phyloP scores from a whole-genome alignment of 2,113 vertebrate species.

The Aegithalos caudatus region DNA sequence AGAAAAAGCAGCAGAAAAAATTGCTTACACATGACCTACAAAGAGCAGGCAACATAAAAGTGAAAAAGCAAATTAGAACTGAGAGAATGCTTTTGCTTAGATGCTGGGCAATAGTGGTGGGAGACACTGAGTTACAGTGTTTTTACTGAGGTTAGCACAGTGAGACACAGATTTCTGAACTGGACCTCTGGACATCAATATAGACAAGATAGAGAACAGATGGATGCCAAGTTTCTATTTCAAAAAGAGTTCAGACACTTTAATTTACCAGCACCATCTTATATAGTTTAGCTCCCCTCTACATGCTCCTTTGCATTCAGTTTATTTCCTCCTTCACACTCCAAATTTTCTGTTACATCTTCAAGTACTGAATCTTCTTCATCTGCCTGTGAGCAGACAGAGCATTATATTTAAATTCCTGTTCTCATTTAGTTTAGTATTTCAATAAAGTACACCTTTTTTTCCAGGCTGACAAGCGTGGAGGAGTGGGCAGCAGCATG shows the following conservation, averaged over 20 bases:
- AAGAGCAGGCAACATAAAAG: not conserved
- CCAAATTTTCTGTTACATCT: not conserved
- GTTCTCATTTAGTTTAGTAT: not conserved
- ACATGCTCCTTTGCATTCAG: not conserved
- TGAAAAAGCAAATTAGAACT: not conserved
- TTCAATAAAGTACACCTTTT: not conserved
- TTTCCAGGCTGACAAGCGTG: not conserved
- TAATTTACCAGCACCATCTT: not conserved
- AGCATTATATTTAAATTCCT: slow-evolving; percentile 25
- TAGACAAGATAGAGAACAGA: not conserved
- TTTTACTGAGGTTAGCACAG: not conserved
- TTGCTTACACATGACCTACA: slow-evolving; percentile 38
- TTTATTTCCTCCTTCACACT: not conserved
- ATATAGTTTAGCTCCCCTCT: not conserved
- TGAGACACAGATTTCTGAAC: not conserved
- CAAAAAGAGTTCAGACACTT: not conserved
- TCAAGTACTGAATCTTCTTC: not conserved
- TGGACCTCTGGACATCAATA: not conserved
- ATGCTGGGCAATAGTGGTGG: not conserved
- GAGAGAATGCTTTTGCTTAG: not conserved
- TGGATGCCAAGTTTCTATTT: not conserved
- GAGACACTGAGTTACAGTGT: not conserved
- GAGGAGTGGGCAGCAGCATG: not conserved
- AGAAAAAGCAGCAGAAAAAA: slow-evolving; percentile 43
- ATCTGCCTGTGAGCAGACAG: not conserved